Base-by-base conservation (phyloP, 2,113 vertebrate species). In the Ellobius talpinus region DNA sequence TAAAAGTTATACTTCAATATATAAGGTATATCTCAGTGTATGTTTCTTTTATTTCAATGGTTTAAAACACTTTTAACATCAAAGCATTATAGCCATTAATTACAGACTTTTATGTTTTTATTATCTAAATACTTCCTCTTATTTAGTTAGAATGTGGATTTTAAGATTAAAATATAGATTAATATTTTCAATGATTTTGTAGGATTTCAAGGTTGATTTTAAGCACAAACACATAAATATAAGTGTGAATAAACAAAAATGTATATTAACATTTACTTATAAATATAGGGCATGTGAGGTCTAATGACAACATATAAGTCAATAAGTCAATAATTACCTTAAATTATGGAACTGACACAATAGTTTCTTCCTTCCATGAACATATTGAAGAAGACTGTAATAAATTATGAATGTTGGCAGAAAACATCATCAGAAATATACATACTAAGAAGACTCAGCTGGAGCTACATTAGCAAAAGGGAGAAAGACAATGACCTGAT, bases 81-180 rank as follows among this genome's bases (percentile, higher is more conserved):
- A 45, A 89, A 81, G 13, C 26, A 42, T 52, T 65, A 65, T 0
- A 92, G 29, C 17, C 47, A 81, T 21, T 81, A 42, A 85, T 4
- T 45, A 14, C 7, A 85, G 19, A 79, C 29, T 78, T 39, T 70
- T 70, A 66, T 87, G 36, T 61, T 61, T 26, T 87, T 50, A 90
- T 4, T 21, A 45, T n/a, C 58, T 61, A 61, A 86, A 2, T 68
- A 81, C 19, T 79, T 36, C 7, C 2, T 68, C n/a, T n/a, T n/a
- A n/a, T n/a, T n/a, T 31, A 86, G 24, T 33, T 85, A 74, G 6
- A 92, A 1, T 79, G 9, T 63, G 78, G 45, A 12, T 52, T 50
- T n/a, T 93, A 70, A 36, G 52, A 89, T 74, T 93, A 85, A 85
- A 91, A 76, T 74, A 19, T 73, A 85, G 16, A 36, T 33, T 76